Conservation (phyloP, 2,113 vertebrate genomes). For the Isichthys henryi region DNA sequence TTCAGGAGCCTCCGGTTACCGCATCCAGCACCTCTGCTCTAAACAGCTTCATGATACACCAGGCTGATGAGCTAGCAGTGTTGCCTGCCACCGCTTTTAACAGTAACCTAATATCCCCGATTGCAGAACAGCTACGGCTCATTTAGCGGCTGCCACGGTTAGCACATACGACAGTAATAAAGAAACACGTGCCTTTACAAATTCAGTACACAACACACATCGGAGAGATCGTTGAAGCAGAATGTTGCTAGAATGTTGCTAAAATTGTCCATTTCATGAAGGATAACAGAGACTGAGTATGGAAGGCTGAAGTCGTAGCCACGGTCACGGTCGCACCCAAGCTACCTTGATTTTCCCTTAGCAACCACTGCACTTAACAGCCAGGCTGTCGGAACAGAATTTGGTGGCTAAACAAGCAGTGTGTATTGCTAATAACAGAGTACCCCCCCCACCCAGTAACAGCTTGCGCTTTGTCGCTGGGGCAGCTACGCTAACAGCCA, state of each 20-base stretch:
- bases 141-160: neutral
- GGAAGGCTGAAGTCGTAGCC: neutral
- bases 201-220: neutral
- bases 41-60: conserved; percentile 11
- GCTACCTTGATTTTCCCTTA: neutral
- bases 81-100: neutral
- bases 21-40: neutral
- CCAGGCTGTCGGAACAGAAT: neutral
- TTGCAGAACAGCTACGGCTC: neutral
- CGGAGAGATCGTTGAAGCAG: neutral
- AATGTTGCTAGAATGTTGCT: neutral
- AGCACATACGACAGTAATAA: neutral
- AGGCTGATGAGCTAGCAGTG: neutral
- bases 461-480: neutral
- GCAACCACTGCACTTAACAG: neutral
- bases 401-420: neutral
- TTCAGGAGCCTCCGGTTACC: neutral
- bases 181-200: neutral
- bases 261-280: neutral
- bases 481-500: neutral
- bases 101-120: conserved; percentile 9
- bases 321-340: neutral
- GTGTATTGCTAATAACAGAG: neutral
- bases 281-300: neutral
- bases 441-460: neutral